Evolutionary conservation across 2,888 invertebrate species (phyloP).

Genomic region (Pollenia labialis): DNA sequence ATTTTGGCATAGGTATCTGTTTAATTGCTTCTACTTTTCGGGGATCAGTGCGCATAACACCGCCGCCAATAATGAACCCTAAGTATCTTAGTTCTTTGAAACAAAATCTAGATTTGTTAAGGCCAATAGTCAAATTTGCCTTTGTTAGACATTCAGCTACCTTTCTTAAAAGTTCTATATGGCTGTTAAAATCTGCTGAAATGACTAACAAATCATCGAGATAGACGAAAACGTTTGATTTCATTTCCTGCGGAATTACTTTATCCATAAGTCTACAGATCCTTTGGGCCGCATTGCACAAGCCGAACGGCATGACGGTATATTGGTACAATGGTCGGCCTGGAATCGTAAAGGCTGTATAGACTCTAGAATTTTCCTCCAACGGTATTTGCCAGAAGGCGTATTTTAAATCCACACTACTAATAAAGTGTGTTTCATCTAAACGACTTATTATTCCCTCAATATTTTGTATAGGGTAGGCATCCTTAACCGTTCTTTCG

Average conservation of each 20-base stretch:
- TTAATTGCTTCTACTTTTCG: slow-evolving; percentile 58
- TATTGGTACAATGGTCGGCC: slow-evolving; percentile 59
- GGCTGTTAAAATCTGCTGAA: slow-evolving; percentile 53
- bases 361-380: slow-evolving; percentile 41
- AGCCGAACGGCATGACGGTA: slow-evolving; percentile 64
- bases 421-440: slow-evolving; percentile 52
- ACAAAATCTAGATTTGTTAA: slow-evolving; percentile 62
- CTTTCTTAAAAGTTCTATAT: slow-evolving; percentile 29
- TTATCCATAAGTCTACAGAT: slow-evolving; percentile 72
- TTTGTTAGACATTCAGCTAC: slow-evolving; percentile 51
- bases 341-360: slow-evolving; percentile 46
- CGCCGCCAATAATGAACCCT: slow-evolving; percentile 59
- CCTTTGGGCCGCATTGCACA: slow-evolving; percentile 63
- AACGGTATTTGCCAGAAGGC: slow-evolving; percentile 69
- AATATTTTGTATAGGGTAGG: slow-evolving; percentile 48
- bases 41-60: slow-evolving; percentile 51
- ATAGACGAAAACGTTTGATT: slow-evolving; percentile 50
- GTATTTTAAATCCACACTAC: slow-evolving; percentile 52
- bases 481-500: slow-evolving; percentile 57
- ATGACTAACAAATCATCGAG: slow-evolving; percentile 61
- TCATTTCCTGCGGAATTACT: slow-evolving; percentile 46
- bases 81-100: slow-evolving; percentile 68
- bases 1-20: too few relatives aligned
- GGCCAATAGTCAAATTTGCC: slow-evolving; percentile 62
- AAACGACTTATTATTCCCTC: slow-evolving; percentile 36